These are phyloP conservation scores for Hypomecis punctinalis DNA, from an alignment of 2,888 invertebrate species.

Conservation along the genomic window DNA sequence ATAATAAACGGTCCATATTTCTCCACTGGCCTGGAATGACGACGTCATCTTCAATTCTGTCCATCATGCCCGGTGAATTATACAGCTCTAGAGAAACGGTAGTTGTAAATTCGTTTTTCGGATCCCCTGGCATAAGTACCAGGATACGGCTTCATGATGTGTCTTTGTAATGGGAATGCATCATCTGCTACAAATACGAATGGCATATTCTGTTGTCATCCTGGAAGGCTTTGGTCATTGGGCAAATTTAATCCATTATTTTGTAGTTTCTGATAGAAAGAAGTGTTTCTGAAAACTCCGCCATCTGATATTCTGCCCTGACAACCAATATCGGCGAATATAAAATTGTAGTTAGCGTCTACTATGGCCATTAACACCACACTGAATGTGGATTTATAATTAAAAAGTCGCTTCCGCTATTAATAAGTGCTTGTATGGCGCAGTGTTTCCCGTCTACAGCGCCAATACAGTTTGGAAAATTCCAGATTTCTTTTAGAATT, in stretches of 20 bases:
- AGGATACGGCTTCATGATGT: conserved; percentile 35
- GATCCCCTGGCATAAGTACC: conserved; percentile 29
- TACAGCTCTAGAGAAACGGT: conserved; percentile 32
- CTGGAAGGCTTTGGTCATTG: conserved; percentile 26
- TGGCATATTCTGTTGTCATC: conserved; percentile 27
- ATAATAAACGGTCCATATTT: conserved; percentile 38
- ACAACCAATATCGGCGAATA: conserved; percentile 39
- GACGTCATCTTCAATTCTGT: conserved; percentile 40
- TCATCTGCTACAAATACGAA: conserved; percentile 31
- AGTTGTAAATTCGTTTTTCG: conserved; percentile 30
- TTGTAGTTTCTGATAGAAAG: conserved; percentile 37
- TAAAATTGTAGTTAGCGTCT: conserved; percentile 43
- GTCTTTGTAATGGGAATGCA: conserved; percentile 35
- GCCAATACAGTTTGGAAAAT: conserved; percentile 38
- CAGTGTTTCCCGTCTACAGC: conserved; percentile 40
- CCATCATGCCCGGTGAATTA: conserved; percentile 39
- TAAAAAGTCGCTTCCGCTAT: conserved; percentile 37
- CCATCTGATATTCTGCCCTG: conserved; percentile 42
- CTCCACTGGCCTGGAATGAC: conserved; percentile 41
- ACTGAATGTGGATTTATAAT: conserved; percentile 41
- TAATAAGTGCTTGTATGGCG: conserved; percentile 37
- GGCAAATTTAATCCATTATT: conserved; percentile 33
- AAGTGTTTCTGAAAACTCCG: conserved; percentile 40
- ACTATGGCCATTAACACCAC: conserved; percentile 41
- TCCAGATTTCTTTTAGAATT: conserved; percentile 42